Evolutionary conservation across 1,140 invertebrate genomes (phyloP).

Genomic region (Fopius arisanus): DNA sequence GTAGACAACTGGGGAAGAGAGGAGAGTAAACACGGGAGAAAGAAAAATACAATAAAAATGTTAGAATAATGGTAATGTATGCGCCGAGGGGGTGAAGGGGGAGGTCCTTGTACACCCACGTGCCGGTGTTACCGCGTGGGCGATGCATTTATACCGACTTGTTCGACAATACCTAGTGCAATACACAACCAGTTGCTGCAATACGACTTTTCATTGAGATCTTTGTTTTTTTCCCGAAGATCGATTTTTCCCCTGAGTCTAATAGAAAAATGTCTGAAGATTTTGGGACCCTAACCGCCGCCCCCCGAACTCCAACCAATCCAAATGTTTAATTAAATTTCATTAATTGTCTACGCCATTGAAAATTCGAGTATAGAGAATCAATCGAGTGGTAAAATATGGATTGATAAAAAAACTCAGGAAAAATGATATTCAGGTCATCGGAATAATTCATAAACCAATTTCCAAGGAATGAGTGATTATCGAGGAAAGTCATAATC

Average conservation of each 20-base stretch:
- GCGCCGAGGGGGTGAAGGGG: constrained; percentile 4
- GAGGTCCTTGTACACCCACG: constrained; percentile 33
- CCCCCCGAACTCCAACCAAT: too few species aligned
- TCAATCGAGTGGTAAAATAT: not conserved
- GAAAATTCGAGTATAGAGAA: too few species aligned
- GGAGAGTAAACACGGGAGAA: not conserved
- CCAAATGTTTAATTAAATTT: too few species aligned
- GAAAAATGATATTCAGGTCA: not conserved
- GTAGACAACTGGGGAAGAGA: not conserved
- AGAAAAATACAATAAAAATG: not conserved
- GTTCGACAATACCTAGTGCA: constrained; percentile 37
- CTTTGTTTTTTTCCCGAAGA: not conserved
- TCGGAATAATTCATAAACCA: too few species aligned
- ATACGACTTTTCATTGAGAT: not conserved
- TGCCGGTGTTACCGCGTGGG: constrained; percentile 39
- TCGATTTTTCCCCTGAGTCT: too few species aligned
- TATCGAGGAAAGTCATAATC: not conserved
- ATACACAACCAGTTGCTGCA: constrained; percentile 13
- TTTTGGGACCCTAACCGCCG: too few species aligned
- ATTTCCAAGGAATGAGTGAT: not conserved
- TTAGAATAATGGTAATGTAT: constrained; percentile 17
- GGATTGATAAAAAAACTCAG: not conserved
- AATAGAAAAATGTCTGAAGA: too few species aligned
- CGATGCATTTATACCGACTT: constrained; percentile 39
- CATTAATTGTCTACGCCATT: too few species aligned